Conservation (phyloP, 2,797 vertebrate genomes). For the Channallabes apus region DNA sequence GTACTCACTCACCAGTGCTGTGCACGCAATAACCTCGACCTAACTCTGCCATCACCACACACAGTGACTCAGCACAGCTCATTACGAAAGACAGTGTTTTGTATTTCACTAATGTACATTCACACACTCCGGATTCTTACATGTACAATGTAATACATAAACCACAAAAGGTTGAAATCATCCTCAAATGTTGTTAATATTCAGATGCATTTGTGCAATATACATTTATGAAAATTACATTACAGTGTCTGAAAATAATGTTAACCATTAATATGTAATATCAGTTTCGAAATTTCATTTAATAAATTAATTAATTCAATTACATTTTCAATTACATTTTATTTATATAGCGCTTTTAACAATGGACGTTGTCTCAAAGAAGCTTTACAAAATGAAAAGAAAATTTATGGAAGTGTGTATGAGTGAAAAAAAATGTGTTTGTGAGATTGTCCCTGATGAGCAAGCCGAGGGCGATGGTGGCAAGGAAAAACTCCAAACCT, state of each 20-base stretch:
- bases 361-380: no score
- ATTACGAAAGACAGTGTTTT: background rate
- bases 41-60: background rate
- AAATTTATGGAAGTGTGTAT: no score
- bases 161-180: background rate
- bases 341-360: no score
- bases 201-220: background rate
- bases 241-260: background rate
- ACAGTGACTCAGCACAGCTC: background rate
- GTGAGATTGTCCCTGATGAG: no score
- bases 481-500: no score
- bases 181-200: background rate
- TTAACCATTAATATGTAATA: background rate
- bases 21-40: background rate
- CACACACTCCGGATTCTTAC: background rate
- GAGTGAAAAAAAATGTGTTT: no score
- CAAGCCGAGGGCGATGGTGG: no score
- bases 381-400: no score
- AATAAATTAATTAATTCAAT: background rate
- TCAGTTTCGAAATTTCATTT: no score
- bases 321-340: no score
- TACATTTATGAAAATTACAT: background rate
- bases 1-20: conserved; percentile 35
- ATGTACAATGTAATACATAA: background rate
- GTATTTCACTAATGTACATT: background rate